Percentiles rank a stretch among this genome's conserved stretches.
These are phyloP conservation scores for Melieria crassipennis DNA, from an alignment of 2,888 invertebrate species.

Conservation along the genomic window DNA sequence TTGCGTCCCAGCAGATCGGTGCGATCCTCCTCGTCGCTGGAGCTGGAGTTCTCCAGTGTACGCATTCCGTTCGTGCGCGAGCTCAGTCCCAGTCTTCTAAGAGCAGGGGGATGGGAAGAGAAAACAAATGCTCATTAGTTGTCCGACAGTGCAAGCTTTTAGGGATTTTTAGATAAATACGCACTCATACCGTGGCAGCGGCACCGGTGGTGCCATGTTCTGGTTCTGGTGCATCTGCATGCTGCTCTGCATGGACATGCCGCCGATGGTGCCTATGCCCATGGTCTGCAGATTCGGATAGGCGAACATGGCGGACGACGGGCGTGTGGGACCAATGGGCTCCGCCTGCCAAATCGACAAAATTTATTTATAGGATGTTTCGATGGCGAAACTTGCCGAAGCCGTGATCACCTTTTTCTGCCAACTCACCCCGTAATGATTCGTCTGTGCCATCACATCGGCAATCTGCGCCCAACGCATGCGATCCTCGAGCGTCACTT, in stretches of 20 bases:
- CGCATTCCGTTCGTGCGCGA: slow-evolving; percentile 67
- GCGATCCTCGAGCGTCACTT: slow-evolving; percentile 80
- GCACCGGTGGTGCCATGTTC: slow-evolving; percentile 74
- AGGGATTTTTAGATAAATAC: slow-evolving; percentile 32
- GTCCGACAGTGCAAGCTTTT: not conserved
- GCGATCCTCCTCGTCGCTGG: slow-evolving; percentile 76
- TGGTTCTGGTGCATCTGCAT: slow-evolving; percentile 65
- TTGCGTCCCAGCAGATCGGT: slow-evolving; percentile 78
- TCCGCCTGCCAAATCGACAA: slow-evolving; percentile 70
- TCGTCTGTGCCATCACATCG: slow-evolving; percentile 87
- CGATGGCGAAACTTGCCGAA: not conserved
- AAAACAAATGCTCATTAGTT: slow-evolving; percentile 5
- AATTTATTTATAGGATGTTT: not conserved
- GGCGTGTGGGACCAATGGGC: slow-evolving; percentile 77
- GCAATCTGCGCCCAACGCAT: slow-evolving; percentile 90
- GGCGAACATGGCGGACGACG: slow-evolving; percentile 85
- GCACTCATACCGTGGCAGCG: slow-evolving; percentile 73
- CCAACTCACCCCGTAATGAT: slow-evolving; percentile 80
- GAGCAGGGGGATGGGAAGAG: not conserved
- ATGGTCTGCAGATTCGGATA: slow-evolving; percentile 73
- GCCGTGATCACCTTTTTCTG: slow-evolving; percentile 12
- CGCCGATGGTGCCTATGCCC: slow-evolving; percentile 60
- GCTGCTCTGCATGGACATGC: slow-evolving; percentile 66
- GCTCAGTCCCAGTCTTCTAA: slow-evolving; percentile 53
- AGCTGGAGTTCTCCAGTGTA: slow-evolving; percentile 69